Evolutionary conservation across 2,888 invertebrate genomes (phyloP).

Genomic region (Lasioglossum malachurum): DNA sequence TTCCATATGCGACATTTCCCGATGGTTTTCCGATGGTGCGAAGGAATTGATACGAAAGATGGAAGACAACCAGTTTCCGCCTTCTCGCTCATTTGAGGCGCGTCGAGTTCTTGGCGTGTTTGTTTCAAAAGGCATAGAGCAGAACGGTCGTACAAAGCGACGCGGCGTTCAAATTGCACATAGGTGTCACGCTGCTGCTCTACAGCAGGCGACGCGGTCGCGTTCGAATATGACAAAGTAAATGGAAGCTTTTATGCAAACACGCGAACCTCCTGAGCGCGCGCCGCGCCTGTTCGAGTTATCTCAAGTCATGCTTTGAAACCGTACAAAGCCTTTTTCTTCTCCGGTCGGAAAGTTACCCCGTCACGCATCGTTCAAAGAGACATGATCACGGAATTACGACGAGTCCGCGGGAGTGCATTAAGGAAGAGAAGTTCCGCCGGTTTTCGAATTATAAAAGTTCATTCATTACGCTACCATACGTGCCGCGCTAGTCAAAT

Average conservation of each 20-base stretch:
- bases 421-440: neutral
- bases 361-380: neutral
- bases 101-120: neutral
- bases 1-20: neutral
- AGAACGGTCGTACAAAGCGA: neutral
- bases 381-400: neutral
- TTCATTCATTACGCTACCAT: slow-evolving; percentile 4
- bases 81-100: neutral
- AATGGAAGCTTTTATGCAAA: slow-evolving; percentile 23
- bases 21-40: neutral
- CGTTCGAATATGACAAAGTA: slow-evolving; percentile 26
- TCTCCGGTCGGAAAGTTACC: neutral
- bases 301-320: slow-evolving; percentile 1
- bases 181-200: neutral
- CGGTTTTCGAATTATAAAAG: slow-evolving; percentile 5
- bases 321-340: neutral
- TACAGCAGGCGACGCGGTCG: neutral
- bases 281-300: neutral
- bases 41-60: neutral
- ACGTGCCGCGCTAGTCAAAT: neutral
- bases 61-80: neutral
- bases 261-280: slow-evolving; percentile 1
- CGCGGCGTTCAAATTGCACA: slow-evolving; percentile 13
- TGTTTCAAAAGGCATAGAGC: slow-evolving; percentile 14
- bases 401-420: no score